Base-by-base conservation (phyloP, 2,113 vertebrate genomes). In the Atractosteus spatula region DNA sequence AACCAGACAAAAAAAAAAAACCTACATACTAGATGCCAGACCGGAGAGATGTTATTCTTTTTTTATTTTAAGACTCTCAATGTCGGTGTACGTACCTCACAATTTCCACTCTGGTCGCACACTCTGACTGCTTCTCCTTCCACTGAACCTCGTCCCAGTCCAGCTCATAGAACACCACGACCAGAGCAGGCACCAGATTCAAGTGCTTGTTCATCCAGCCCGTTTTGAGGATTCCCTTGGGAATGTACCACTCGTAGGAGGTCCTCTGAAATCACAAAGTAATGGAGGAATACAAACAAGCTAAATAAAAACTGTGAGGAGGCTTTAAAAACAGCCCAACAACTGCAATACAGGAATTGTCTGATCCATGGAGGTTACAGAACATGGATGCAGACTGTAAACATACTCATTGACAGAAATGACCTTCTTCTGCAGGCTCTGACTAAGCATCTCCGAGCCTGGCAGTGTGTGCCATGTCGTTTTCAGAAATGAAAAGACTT, bases 151-250 rank as follows among this genome's bases (percentile, higher is more conserved):
- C 97, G 12, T 99, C 97, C 97, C 97, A 99, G 83, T 99, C 97
- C 71, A 99, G 85, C 68, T 99, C 97, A 62, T 98, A 99, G 80
- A 99, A 99, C 8, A 99, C 94, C 29, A 99, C 97, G 17, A 98
- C 96, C 66, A 99, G 89, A 0, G 97, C 96, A 0, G 97, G 97
- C 41, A 99, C 96, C 77, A 98, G 87, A 80, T 98, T 99, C 75
- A 99, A 87, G 70, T 99, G 97, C 74, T 99, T 99, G 73, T 99
- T 98, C 97, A 99, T 98, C 97, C 97, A 99, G 6, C 96, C 94
- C 0, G 96, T 99, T 87, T 99, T 99, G 75, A 99, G 84, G 72
- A 99, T 96, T 47, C 97, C 97, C 87, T 99, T 99, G 2, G 97
- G 97, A 78, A 99, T 99, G 86, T 99, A 98, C 97, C 97, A 99